Evolutionary conservation across 1,140 invertebrate genomes (phyloP).

Genomic region (Drosophila nikananu): DNA sequence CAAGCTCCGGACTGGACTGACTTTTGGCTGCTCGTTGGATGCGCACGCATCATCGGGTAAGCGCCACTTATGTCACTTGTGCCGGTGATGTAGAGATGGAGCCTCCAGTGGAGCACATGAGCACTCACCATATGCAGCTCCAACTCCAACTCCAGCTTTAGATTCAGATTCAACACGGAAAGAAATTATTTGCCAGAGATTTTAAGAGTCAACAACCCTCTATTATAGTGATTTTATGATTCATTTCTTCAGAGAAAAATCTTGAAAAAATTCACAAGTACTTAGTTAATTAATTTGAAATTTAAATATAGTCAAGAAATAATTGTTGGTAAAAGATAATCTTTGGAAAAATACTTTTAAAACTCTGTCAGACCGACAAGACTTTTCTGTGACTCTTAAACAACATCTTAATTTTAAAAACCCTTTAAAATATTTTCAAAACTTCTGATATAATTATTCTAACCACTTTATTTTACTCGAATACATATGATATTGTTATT

Average conservation of each 20-base stretch:
- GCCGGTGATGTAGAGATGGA: conserved; percentile 81
- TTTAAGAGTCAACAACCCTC: too few relatives aligned
- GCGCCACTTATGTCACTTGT: conserved; percentile 85
- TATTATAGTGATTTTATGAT: accelerated
- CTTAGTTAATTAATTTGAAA: neutral
- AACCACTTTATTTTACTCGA: neutral
- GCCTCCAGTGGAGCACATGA: conserved; percentile 56
- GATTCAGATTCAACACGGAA: conserved; percentile 15
- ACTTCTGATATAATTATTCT: neutral
- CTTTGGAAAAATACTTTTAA: neutral
- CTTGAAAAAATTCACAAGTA: neutral
- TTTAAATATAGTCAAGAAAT: too few relatives aligned
- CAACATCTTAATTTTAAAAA: too few relatives aligned
- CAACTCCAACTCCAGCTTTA: conserved; percentile 38
- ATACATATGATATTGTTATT: too few relatives aligned
- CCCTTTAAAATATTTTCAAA: neutral
- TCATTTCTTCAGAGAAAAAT: neutral
- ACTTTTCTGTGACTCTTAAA: neutral
- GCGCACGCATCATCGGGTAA: conserved; percentile 83
- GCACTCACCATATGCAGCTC: conserved; percentile 62
- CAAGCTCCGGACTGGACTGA: conserved; percentile 44
- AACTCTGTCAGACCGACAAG: too few relatives aligned
- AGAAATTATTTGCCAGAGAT: neutral
- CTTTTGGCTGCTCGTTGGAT: conserved; percentile 72
- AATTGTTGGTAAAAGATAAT: neutral